Percentiles rank a stretch among this genome's conserved stretches.
Evolutionary conservation across 2,113 vertebrate genomes (phyloP).

Genomic region (Silurus asotus): DNA sequence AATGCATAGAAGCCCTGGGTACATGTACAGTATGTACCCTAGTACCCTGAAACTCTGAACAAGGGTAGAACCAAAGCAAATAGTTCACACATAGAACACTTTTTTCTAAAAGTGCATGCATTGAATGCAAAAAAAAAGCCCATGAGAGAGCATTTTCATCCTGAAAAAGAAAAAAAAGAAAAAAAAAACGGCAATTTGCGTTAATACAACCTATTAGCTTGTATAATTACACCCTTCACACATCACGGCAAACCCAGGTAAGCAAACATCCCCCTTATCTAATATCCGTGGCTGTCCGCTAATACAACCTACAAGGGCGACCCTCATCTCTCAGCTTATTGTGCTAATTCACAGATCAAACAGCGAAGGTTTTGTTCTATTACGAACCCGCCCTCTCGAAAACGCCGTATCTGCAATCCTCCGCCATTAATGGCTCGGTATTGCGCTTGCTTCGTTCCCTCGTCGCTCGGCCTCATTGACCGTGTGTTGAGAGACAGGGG

Average conservation of each 20-base stretch:
- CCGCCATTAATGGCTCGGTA: constrained; percentile 30
- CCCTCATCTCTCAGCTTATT: constrained; percentile 28
- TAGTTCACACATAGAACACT: too few relatives aligned
- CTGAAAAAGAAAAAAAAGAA: neutral
- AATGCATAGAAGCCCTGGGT: too few relatives aligned
- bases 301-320: neutral
- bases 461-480: constrained; percentile 32
- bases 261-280: constrained; percentile 27
- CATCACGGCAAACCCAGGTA: constrained; percentile 12
- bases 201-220: neutral
- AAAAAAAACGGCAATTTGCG: neutral
- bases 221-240: constrained; percentile 8
- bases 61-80: too few relatives aligned
- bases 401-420: constrained; percentile 26
- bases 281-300: constrained; percentile 3
- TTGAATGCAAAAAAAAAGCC: too few relatives aligned
- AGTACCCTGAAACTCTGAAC: too few relatives aligned
- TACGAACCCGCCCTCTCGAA: constrained; percentile 6
- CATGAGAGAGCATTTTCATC: neutral
- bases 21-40: too few relatives aligned
- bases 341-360: constrained; percentile 43
- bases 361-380: constrained; percentile 35
- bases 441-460: constrained; percentile 6
- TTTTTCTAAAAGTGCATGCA: too few relatives aligned
- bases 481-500: constrained; percentile 32